Evolutionary conservation across 2,113 vertebrate genomes (phyloP).

Genomic region (Galbula dea): DNA sequence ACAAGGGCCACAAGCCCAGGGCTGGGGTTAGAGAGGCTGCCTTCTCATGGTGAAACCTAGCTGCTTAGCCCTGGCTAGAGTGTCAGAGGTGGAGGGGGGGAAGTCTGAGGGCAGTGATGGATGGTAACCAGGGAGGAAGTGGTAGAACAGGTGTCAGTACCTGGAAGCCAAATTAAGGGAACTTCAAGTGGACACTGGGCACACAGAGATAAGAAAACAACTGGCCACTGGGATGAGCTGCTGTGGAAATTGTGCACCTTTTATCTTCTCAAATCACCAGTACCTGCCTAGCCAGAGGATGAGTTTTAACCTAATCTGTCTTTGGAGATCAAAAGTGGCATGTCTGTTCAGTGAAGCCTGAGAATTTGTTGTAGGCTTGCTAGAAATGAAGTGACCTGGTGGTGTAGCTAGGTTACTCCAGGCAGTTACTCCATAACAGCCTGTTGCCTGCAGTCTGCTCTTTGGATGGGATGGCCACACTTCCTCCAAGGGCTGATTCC

Average conservation of each 20-base stretch:
- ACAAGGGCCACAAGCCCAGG: not conserved
- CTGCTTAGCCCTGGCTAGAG: not conserved
- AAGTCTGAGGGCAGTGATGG: not conserved
- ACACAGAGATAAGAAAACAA: not conserved
- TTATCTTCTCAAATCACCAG: not conserved
- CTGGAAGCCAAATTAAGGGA: not conserved
- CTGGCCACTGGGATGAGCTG: not conserved
- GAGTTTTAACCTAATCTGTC: not conserved
- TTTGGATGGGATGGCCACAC: not conserved
- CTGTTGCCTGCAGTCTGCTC: rapidly evolving
- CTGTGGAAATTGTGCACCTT: not conserved
- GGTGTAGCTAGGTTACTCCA: not conserved
- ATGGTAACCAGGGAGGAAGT: not conserved
- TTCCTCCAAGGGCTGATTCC: not conserved
- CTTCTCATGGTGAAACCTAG: not conserved
- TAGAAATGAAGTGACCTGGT: not conserved
- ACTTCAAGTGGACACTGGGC: not conserved
- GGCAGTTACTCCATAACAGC: not conserved
- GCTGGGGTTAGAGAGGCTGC: not conserved
- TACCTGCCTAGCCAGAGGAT: not conserved
- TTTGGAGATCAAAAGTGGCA: not conserved
- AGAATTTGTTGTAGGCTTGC: not conserved
- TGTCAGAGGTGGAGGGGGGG: not conserved
- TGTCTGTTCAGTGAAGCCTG: not conserved
- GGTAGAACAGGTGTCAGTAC: rapidly evolving